Evolutionary conservation across 2,888 invertebrate species (phyloP), one percentile per base, ranked within the genome.

Genomic region (Fragum whitleyi): DNA sequence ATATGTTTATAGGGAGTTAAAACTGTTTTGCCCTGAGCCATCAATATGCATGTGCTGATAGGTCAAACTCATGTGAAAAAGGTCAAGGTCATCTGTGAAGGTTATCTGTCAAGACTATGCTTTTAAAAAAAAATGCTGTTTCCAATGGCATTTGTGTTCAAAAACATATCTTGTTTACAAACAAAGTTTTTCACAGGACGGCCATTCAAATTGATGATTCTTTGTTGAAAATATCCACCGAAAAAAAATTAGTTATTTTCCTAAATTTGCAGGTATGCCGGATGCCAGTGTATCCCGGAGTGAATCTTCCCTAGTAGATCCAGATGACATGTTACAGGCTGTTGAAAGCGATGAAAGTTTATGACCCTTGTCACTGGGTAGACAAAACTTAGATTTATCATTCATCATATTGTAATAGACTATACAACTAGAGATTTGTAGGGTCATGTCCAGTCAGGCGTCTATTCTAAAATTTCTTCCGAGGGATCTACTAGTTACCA

Each of bases 311-410:
- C 28, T 82, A 39, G 79, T 83, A 59, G 81, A 82, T n/a, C 79
- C 81, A 3, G 93, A 93, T 70, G 92, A 92, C 55, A 90, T 92
- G 78, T 86, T 94, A 68, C 94, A 93, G 82, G 94, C 94, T 19
- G 92, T 92, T 67, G 94, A 94, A 81, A 94, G 94, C 86, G 94
- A 94, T 76, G 94, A 94, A 83, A 94, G 94, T 81, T 92, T 94
- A 87, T 94, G 92, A 92, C 83, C 71, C 28, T 29, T 65, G 62
- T 55, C 61, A 19, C 32, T 2, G 9, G 32, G 16, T 65, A 65
- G 65, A 70, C 3, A n/a, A 26, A 19, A 53, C 47, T 9, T 28
- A 51, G 47, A 69, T 69, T 65, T 7, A 21, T 21, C 51, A n/a
- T 32, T 67, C 14, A 47, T 26, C 23, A n/a, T 42, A 19, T 11